A percentile compares a stretch with the other conserved stretches of the same genome.
Evolutionary conservation across 2,888 invertebrate species (phyloP).

Genomic region (Lepidocyrtoides sp.): DNA sequence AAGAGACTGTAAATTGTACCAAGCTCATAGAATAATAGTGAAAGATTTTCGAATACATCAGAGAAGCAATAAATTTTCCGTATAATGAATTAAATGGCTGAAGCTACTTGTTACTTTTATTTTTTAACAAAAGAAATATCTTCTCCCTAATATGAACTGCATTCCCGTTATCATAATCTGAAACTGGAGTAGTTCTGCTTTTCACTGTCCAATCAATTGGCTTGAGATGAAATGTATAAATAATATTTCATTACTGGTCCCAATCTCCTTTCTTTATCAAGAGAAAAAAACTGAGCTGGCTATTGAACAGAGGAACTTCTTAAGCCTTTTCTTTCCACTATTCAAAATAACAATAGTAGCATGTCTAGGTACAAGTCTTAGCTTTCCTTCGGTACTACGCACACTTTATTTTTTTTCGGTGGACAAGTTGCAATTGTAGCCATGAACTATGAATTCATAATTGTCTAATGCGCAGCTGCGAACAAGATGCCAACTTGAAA

Average conservation of each 20-base stretch:
- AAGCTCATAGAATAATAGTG: conserved; percentile 23
- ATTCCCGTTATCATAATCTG: conserved; percentile 47
- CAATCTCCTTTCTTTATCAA: not conserved
- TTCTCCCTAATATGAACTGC: too few relatives aligned
- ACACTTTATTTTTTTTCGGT: not conserved
- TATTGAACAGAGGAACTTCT: not conserved
- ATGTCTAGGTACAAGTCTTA: too few relatives aligned
- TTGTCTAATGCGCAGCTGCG: not conserved
- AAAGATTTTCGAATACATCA: too few relatives aligned
- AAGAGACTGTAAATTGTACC: conserved; percentile 39
- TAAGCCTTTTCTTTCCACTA: not conserved
- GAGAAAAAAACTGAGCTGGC: not conserved
- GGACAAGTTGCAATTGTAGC: not conserved
- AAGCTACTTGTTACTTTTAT: not conserved
- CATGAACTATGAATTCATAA: conserved; percentile 19
- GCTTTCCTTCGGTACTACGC: too few relatives aligned
- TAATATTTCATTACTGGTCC: not conserved
- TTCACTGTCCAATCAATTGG: not conserved
- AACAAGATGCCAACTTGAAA: conserved; percentile 9
- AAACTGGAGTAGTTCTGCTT: conserved; percentile 53
- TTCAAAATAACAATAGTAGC: not conserved
- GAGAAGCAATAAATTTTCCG: conserved; percentile 57
- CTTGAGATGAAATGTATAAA: too few relatives aligned
- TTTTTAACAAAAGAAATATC: conserved; percentile 10
- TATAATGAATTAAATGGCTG: conserved; percentile 1